These are phyloP conservation scores for Crypturellus undulatus DNA, from an alignment of 2,113 vertebrate genomes.

Conservation along the genomic window DNA sequence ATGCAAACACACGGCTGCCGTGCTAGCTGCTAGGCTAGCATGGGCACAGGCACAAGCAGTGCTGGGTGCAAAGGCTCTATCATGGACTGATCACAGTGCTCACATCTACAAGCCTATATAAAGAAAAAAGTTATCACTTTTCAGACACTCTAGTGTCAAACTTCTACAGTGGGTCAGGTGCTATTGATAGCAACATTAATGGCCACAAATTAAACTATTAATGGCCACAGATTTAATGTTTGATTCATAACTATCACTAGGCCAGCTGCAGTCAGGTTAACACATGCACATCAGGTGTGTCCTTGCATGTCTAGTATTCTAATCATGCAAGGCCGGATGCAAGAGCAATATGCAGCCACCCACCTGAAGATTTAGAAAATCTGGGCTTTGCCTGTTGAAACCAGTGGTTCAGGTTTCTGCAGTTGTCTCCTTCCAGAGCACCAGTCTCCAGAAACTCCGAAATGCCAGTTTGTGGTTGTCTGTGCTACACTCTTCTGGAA, in stretches of 20 bases:
- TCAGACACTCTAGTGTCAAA: not conserved
- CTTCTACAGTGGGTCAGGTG: not conserved
- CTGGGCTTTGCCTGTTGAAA: not conserved
- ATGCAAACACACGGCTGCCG: not conserved
- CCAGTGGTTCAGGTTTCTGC: not conserved
- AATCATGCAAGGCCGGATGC: rapidly evolving
- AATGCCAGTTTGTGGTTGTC: not conserved
- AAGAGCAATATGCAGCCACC: not conserved
- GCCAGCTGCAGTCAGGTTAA: not conserved
- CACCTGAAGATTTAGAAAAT: not conserved
- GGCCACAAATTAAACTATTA: not conserved
- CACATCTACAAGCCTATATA: not conserved
- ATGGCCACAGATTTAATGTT: not conserved
- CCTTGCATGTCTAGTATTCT: not conserved
- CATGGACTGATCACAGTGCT: not conserved
- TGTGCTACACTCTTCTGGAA: not conserved
- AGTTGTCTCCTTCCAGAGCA: not conserved
- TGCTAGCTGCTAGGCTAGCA: not conserved
- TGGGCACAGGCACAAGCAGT: not conserved
- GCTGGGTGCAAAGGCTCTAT: not conserved
- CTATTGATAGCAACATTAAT: not conserved
- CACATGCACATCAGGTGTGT: not conserved
- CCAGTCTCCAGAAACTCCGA: not conserved
- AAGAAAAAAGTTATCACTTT: not conserved
- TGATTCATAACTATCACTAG: too few relatives aligned